Conservation (phyloP, 2,888 invertebrate species). For the Melipona beecheii region DNA sequence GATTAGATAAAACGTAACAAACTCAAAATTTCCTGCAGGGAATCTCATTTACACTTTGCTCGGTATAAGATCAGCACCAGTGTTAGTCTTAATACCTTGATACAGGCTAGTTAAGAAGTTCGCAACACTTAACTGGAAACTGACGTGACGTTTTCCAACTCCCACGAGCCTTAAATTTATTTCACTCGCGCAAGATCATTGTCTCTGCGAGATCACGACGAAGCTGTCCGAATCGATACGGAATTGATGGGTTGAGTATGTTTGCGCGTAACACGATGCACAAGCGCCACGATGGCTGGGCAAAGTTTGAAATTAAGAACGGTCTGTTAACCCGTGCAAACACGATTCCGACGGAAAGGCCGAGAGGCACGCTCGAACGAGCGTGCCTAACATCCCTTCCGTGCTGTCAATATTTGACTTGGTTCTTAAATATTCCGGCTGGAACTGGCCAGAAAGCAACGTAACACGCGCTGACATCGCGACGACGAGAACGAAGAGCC, state of each 20-base stretch:
- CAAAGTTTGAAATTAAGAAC: slow-evolving; percentile 29
- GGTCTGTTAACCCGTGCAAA: slow-evolving; percentile 24
- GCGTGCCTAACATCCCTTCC: slow-evolving; percentile 26
- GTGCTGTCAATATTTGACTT: slow-evolving; percentile 53
- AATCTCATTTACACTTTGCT: neutral
- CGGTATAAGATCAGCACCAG: neutral
- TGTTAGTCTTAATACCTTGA: neutral
- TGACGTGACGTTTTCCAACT: neutral
- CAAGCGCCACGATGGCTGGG: slow-evolving; percentile 1
- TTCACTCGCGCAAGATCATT: neutral
- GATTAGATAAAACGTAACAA: neutral
- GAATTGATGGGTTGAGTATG: neutral
- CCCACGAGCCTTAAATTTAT: neutral
- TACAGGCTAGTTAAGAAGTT: neutral
- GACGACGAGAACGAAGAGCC: neutral
- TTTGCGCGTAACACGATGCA: neutral
- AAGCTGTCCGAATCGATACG: neutral
- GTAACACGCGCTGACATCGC: neutral
- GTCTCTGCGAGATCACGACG: neutral
- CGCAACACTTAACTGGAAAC: neutral
- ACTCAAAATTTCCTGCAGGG: neutral
- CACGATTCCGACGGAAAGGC: neutral
- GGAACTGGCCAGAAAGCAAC: slow-evolving; percentile 9
- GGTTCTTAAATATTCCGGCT: slow-evolving; percentile 40
- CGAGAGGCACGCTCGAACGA: slow-evolving; percentile 9